Conservation (phyloP, 2,888 invertebrate genomes). For the Escarpia spicata region DNA sequence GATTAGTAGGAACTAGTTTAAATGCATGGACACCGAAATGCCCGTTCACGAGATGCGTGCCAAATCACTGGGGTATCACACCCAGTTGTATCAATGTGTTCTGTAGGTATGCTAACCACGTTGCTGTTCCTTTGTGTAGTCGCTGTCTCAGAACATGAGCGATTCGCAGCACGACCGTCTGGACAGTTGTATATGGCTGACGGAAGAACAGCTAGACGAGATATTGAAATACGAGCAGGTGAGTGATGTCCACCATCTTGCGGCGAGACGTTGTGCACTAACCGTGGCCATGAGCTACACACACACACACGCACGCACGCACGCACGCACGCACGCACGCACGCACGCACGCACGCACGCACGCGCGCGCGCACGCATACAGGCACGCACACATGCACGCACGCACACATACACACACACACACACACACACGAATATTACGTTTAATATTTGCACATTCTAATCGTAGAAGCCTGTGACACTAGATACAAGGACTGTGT, state of each 20-base stretch:
- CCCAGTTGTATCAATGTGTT: not conserved
- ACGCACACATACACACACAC: too few relatives aligned
- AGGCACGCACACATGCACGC: too few relatives aligned
- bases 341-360: too few relatives aligned
- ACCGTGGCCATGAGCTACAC: not conserved
- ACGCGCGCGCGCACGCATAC: too few relatives aligned
- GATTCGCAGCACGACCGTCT: not conserved
- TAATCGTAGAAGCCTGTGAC: too few relatives aligned
- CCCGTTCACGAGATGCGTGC: not conserved
- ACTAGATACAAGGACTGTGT: too few relatives aligned
- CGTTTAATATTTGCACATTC: too few relatives aligned
- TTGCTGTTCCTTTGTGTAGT: not conserved
- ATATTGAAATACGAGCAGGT: constrained; percentile 22
- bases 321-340: too few relatives aligned
- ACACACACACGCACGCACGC: not conserved
- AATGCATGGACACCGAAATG: not conserved
- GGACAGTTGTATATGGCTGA: constrained; percentile 32
- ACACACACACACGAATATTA: too few relatives aligned
- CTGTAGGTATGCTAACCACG: not conserved
- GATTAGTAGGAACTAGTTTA: not conserved
- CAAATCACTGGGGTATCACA: not conserved
- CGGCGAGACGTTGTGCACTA: not conserved
- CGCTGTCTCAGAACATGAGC: not conserved
- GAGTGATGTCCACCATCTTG: not conserved
- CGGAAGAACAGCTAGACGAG: constrained; percentile 35